Base-by-base conservation (phyloP, 2,888 invertebrate genomes). In the Helobdella robusta region DNA sequence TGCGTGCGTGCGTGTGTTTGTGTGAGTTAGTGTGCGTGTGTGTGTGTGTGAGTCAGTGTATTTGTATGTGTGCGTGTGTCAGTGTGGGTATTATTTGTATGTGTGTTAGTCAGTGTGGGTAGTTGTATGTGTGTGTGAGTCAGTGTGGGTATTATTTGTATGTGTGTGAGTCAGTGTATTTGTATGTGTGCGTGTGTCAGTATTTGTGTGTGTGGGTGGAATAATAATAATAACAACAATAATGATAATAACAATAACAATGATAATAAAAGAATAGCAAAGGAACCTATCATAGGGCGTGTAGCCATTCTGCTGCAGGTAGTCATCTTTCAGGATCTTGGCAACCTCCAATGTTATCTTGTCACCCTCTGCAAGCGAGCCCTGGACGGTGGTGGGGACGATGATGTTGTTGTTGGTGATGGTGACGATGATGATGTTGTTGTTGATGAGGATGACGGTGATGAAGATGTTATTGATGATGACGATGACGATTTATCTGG, bases 341-440 rank as follows among this genome's bases (percentile, higher is more conserved):
- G 97, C 95, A 56, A 99, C 92, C 83, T 99, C 98, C 68, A 99
- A 85, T 0, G 97, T 98, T 81, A 99, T 95, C 83, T 99, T 99
- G 82, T 98, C 98, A 34, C 91, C 88, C 83, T 99, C 98, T 6
- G 98, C 97, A 70, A 99, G 84, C 0, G 95, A 95, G 34, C 93
- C 94, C 79, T 80, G 11, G n/a, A n/a, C n/a, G n/a, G n/a, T n/a
- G n/a, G n/a, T n/a, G n/a, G n/a, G n/a, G n/a, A n/a, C n/a, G n/a
- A n/a, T n/a, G n/a, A n/a, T n/a, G n/a, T n/a, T n/a, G n/a, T n/a
- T n/a, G n/a, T n/a, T n/a, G n/a, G n/a, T n/a, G n/a, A n/a, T n/a
- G n/a, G n/a, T n/a, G n/a, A n/a, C n/a, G n/a, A n/a, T n/a, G n/a
- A n/a, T n/a, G n/a, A n/a, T n/a, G n/a, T n/a, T n/a, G n/a, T n/a